Conservation (phyloP, 2,888 invertebrate species). For the Sialis lutaria region DNA sequence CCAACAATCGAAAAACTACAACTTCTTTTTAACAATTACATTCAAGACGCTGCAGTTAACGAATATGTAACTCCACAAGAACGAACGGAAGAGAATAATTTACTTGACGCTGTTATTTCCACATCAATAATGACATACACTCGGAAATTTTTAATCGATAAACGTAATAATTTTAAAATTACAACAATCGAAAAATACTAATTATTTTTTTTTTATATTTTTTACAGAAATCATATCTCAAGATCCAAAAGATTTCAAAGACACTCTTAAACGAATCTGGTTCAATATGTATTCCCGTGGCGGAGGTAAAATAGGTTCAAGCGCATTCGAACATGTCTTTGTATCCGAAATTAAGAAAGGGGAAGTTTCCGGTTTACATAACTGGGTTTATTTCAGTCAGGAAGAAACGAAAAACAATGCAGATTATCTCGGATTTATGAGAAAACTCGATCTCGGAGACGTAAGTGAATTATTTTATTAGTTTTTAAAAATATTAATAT, state of each 20-base stretch:
- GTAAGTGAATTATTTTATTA: constrained; percentile 29
- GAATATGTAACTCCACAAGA: constrained; percentile 65
- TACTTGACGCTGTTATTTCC: constrained; percentile 59
- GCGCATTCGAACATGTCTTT: constrained; percentile 87
- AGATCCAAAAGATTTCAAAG: constrained; percentile 51
- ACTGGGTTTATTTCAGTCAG: constrained; percentile 72
- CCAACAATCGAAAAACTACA: constrained; percentile 58
- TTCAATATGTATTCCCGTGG: constrained; percentile 70
- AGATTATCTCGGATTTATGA: constrained; percentile 67
- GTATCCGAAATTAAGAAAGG: constrained; percentile 68
- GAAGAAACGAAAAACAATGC: constrained; percentile 53
- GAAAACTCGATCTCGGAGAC: constrained; percentile 48
- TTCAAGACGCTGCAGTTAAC: constrained; percentile 49
- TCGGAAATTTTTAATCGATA: constrained; percentile 43
- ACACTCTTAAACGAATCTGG: constrained; percentile 57
- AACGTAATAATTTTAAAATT: constrained; percentile 24
- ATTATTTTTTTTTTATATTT: not conserved
- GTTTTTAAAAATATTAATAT: not conserved
- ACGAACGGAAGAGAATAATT: constrained; percentile 57
- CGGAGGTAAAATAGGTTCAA: constrained; percentile 63
- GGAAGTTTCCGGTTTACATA: constrained; percentile 71
- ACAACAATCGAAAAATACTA: not conserved
- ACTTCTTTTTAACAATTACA: constrained; percentile 71
- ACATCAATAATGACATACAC: constrained; percentile 59
- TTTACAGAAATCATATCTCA: constrained; percentile 18